Evolutionary conservation across 2,113 vertebrate genomes (phyloP), one percentile per base, ranked within the genome.

Genomic region (Rhinoderma darwinii): DNA sequence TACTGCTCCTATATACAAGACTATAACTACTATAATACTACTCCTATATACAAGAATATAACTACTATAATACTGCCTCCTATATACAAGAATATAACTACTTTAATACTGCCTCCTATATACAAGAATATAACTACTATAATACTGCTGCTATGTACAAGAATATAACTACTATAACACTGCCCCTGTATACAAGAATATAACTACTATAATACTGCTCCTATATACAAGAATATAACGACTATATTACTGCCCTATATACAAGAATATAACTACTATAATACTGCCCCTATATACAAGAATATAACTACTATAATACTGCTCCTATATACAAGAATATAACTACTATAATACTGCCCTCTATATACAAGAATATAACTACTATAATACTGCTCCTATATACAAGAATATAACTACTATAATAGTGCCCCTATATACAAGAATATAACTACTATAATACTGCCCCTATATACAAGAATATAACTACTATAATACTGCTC

Each of bases 381-480:
- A 50, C 47, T 50, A 50, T 50, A 50, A 50, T 50, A 50, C 47
- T 50, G 47, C 47, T 11, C 47, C 47, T 50, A 50, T 50, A 11
- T 61, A 61, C 59, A 61, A 61, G 59, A 27, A 61, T 27, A 27
- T 27, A 20, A 61, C 59, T 61, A 61, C 59, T 61, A 61, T 61
- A 61, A 61, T 61, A 61, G 4, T 54, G 50, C 59, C 14, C 59
- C 59, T 61, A 61, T 61, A 11, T 27, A 61, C 59, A 61, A 27
- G 59, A 61, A 61, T 61, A 61, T 61, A 61, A 61, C 59, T 30
- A 66, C 61, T 66, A 66, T 66, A 66, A 66, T 66, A 66, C 61
- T 66, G 61, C 61, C 5, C 61, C 61, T 66, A 66, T 32, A 12
- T 66, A 32, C 61, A 66, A 32, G 61, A 66, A 66, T 66, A 30